Percentiles rank a stretch among this genome's conserved stretches.
phyloP scores from a whole-genome alignment of 2,113 vertebrate genomes.

The Dipodomys spectabilis region DNA sequence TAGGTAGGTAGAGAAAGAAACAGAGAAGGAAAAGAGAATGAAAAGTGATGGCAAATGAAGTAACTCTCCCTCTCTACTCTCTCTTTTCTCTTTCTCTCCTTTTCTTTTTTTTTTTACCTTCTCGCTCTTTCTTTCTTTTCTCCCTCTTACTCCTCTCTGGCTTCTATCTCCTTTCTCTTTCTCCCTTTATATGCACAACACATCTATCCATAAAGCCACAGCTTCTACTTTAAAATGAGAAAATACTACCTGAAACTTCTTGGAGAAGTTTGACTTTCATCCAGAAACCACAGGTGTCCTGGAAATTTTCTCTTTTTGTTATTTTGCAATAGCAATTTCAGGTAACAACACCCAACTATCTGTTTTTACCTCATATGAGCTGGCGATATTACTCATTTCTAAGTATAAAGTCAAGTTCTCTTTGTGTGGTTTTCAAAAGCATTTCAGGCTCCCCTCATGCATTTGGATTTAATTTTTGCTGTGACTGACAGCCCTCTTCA shows the following conservation, averaged over 20 bases:
- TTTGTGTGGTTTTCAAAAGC: slow-evolving; percentile 2
- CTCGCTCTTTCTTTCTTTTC: too few species aligned
- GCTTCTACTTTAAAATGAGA: slow-evolving; percentile 19
- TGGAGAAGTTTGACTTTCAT: slow-evolving; percentile 32
- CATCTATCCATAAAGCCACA: neutral
- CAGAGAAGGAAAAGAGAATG: neutral
- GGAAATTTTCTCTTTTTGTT: neutral
- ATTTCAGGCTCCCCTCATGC: neutral
- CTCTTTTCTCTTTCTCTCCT: neutral
- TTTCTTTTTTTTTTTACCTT: too few species aligned
- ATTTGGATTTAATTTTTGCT: neutral
- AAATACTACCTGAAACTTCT: neutral
- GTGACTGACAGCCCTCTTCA: neutral
- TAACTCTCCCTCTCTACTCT: neutral
- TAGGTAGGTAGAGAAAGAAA: neutral
- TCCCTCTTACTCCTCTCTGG: too few species aligned
- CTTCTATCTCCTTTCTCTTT: neutral
- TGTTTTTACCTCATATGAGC: neutral
- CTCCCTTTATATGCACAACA: neutral
- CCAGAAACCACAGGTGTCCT: neutral
- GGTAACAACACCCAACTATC: neutral
- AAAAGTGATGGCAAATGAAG: neutral
- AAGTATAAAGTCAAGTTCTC: neutral
- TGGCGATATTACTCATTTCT: neutral
- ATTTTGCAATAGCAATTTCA: neutral